These are phyloP conservation scores for Strigops habroptila DNA, from an alignment of 2,113 vertebrate species.

Conservation along the genomic window DNA sequence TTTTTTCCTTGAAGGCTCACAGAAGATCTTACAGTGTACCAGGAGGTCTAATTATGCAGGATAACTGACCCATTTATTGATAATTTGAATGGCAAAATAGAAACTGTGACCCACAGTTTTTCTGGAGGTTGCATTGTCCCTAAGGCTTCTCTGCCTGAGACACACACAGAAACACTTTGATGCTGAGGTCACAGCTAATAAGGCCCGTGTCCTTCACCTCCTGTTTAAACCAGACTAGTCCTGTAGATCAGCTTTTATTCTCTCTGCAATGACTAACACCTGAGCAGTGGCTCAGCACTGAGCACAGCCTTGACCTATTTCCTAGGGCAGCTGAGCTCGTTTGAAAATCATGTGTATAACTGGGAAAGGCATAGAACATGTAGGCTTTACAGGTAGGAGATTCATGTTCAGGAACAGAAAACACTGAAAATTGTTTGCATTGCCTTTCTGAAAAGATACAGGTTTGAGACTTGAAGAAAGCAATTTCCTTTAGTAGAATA, in stretches of 20 bases:
- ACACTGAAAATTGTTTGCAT: neutral
- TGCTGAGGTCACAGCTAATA: neutral
- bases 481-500: neutral
- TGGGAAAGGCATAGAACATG: neutral
- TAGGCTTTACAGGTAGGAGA: neutral
- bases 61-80: neutral
- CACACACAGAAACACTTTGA: neutral
- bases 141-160: neutral
- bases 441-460: neutral
- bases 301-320: neutral
- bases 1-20: neutral
- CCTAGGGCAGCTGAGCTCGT: neutral
- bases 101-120: neutral
- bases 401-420: neutral
- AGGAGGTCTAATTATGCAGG: neutral
- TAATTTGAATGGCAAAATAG: neutral
- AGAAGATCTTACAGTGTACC: neutral
- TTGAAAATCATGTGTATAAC: neutral
- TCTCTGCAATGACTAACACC: neutral
- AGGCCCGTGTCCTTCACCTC: neutral
- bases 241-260: neutral
- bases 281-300: neutral
- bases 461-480: neutral
- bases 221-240: neutral
- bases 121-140: neutral